Conservation (phyloP, 2,888 invertebrate species). For the Leucozona laternaria region DNA sequence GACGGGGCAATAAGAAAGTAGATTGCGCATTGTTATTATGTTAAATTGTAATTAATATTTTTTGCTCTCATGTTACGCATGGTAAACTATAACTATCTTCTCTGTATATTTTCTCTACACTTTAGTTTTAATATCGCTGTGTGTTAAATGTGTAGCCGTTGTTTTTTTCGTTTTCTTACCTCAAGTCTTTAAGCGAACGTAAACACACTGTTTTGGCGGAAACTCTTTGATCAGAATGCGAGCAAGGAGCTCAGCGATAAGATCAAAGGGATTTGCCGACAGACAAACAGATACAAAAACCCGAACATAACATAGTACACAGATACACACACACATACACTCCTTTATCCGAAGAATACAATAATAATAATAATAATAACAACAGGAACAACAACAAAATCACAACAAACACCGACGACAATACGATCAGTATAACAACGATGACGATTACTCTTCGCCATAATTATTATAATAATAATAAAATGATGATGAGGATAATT, state of each 20-base stretch:
- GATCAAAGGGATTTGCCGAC: conserved; percentile 83
- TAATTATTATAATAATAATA: conserved; percentile 37
- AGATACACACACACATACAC: conserved; percentile 35
- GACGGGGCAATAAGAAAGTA: conserved; percentile 34
- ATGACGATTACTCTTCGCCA: conserved; percentile 27
- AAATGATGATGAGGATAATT: conserved; percentile 41
- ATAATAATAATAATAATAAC: conserved; percentile 58
- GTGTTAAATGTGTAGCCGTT: conserved; percentile 62
- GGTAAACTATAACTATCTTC: conserved; percentile 48
- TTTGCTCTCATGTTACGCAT: conserved; percentile 52
- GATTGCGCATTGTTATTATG: conserved; percentile 73
- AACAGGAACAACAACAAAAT: conserved; percentile 66
- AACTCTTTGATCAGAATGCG: conserved; percentile 85
- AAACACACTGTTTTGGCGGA: conserved; percentile 82
- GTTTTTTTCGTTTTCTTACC: conserved; percentile 76
- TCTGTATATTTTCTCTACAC: conserved; percentile 66
- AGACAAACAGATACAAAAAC: conserved; percentile 76
- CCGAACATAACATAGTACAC: conserved; percentile 47
- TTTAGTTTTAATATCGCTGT: conserved; percentile 45
- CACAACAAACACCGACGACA: conserved; percentile 64
- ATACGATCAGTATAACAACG: conserved; percentile 31
- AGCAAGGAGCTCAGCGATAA: conserved; percentile 84
- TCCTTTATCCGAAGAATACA: conserved; percentile 3
- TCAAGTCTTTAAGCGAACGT: conserved; percentile 77
- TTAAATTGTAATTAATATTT: conserved; percentile 74